Percentiles rank a stretch among this genome's conserved stretches.
Conservation (phyloP, 2,888 invertebrate species). For the Euclidia mi region DNA sequence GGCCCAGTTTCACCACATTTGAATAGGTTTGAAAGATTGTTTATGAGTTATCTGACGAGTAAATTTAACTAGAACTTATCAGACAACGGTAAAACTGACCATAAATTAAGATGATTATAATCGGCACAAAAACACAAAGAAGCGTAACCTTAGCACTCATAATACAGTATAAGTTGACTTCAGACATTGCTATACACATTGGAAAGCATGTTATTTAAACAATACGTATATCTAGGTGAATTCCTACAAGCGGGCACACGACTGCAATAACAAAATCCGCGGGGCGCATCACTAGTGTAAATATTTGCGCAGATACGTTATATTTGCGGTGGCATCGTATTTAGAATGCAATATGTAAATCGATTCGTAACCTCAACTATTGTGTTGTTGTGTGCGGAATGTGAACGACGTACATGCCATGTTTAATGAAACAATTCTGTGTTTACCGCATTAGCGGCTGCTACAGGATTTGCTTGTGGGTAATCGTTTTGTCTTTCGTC, state of each 20-base stretch:
- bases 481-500: conserved; percentile 1
- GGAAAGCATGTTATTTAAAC: too few relatives aligned
- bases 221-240: too few relatives aligned
- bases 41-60: too few relatives aligned
- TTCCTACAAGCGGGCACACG: neutral
- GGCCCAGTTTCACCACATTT: too few relatives aligned
- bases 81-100: too few relatives aligned
- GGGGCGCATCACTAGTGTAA: conserved; percentile 30
- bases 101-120: too few relatives aligned
- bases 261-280: conserved; percentile 17
- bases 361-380: conserved; percentile 65
- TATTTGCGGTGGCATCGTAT: conserved; percentile 49
- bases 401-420: conserved; percentile 56
- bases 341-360: conserved; percentile 83
- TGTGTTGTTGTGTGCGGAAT: conserved; percentile 63
- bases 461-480: neutral
- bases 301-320: conserved; percentile 43
- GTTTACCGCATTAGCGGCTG: neutral
- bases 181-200: too few relatives aligned
- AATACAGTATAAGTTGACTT: too few relatives aligned
- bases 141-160: too few relatives aligned
- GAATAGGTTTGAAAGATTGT: too few relatives aligned
- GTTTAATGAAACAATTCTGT: conserved; percentile 36
- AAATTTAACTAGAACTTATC: too few relatives aligned
- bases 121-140: too few relatives aligned